phyloP scores from a whole-genome alignment of 2,888 invertebrate species.

The Callyntrura sp. region DNA sequence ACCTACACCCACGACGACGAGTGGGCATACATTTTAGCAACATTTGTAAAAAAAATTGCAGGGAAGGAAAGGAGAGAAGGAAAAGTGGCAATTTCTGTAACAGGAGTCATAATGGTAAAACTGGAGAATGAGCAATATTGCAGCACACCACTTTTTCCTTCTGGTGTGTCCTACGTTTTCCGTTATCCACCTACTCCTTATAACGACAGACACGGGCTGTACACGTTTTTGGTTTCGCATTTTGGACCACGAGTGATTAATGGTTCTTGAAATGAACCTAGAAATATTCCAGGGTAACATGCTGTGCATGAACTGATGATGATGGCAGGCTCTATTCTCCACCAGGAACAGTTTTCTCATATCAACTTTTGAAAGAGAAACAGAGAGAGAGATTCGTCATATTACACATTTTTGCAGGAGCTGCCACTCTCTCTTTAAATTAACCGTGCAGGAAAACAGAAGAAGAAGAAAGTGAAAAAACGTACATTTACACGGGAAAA shows the following conservation, averaged over 20 bases:
- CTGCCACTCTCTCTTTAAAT: slow-evolving; percentile 26
- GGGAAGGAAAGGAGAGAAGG: neutral
- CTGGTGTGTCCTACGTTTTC: neutral
- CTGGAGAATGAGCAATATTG: slow-evolving; percentile 41
- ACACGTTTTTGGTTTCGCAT: slow-evolving; percentile 59
- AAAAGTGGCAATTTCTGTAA: slow-evolving; percentile 41
- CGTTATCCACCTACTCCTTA: neutral
- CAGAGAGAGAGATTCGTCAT: slow-evolving; percentile 33
- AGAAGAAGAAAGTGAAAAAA: slow-evolving; percentile 60
- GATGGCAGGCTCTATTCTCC: neutral
- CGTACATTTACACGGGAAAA: neutral
- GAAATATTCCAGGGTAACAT: slow-evolving; percentile 61
- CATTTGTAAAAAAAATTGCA: slow-evolving; percentile 58
- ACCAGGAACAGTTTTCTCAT: slow-evolving; percentile 12
- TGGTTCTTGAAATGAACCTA: slow-evolving; percentile 83
- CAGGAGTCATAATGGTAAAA: neutral
- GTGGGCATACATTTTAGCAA: slow-evolving; percentile 28
- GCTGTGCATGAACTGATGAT: slow-evolving; percentile 16
- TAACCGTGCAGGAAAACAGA: slow-evolving; percentile 48
- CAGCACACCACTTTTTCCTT: slow-evolving; percentile 55
- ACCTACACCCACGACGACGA: neutral
- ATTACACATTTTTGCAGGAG: slow-evolving; percentile 16
- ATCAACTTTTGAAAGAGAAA: slow-evolving; percentile 43
- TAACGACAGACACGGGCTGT: slow-evolving; percentile 58
- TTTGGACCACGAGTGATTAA: slow-evolving; percentile 81